Evolutionary conservation across 1,140 invertebrate species (phyloP).

Genomic region (Chrysomallon squamiferum): DNA sequence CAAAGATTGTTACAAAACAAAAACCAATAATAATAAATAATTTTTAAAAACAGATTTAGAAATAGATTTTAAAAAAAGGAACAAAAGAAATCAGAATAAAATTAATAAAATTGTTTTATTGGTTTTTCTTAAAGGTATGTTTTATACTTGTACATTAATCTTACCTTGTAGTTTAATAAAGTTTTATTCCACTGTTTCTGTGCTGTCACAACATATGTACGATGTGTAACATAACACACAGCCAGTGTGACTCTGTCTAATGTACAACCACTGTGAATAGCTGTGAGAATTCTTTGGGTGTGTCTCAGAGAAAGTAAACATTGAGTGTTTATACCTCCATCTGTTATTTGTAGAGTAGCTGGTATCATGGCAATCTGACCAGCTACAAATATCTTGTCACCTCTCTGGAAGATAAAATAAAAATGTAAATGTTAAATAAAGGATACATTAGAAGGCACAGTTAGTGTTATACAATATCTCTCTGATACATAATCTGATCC

Average conservation of each 20-base stretch:
- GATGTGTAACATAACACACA: slow-evolving; percentile 56
- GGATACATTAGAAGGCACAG: too few species aligned
- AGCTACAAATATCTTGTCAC: slow-evolving; percentile 83
- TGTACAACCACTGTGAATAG: slow-evolving; percentile 76
- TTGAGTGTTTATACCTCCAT: slow-evolving; percentile 77
- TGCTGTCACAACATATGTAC: slow-evolving; percentile 44
- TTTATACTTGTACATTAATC: too few species aligned
- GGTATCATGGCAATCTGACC: slow-evolving; percentile 91
- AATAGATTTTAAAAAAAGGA: too few species aligned
- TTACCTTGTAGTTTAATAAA: slow-evolving; percentile 36
- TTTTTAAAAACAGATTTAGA: too few species aligned
- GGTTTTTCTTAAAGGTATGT: too few species aligned
- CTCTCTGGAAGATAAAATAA: slow-evolving; percentile 69
- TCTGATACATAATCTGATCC: too few species aligned
- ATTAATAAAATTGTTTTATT: too few species aligned
- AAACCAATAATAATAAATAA: too few species aligned
- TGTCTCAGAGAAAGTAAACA: slow-evolving; percentile 83
- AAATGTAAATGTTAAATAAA: slow-evolving; percentile 1
- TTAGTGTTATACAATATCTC: too few species aligned
- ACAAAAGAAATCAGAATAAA: too few species aligned
- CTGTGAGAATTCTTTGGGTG: slow-evolving; percentile 79
- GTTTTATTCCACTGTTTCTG: slow-evolving; percentile 62
- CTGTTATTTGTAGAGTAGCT: slow-evolving; percentile 78
- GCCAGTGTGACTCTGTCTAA: slow-evolving; percentile 72
- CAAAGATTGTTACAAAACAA: too few species aligned